phyloP scores from a whole-genome alignment of 2,113 vertebrate species.

The Entelurus aequoreus region DNA sequence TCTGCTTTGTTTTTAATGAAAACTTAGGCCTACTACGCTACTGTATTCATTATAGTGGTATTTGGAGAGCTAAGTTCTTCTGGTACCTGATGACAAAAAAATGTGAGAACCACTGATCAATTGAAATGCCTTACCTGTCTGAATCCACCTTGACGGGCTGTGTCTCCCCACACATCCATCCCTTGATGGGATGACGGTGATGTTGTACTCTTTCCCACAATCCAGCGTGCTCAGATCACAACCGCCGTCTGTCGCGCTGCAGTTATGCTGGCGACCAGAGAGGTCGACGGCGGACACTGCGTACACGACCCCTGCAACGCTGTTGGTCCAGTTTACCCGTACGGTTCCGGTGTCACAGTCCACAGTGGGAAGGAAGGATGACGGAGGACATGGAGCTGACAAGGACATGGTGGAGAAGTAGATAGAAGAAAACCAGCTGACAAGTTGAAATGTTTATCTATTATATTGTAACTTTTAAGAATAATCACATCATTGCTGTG shows the following conservation, averaged over 20 bases:
- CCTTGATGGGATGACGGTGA: conserved; percentile 58
- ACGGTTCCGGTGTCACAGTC: conserved; percentile 53
- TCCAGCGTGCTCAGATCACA: conserved; percentile 53
- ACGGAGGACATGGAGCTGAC: conserved; percentile 68
- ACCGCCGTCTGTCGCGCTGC: conserved; percentile 33
- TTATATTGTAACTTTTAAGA: no score
- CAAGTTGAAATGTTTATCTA: background rate
- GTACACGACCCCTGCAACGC: conserved; percentile 44
- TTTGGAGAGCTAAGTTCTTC: no score
- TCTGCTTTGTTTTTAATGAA: no score
- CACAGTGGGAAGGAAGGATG: conserved; percentile 27
- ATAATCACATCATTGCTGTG: no score
- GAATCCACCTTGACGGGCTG: conserved; percentile 41
- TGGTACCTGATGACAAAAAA: no score
- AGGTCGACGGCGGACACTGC: conserved; percentile 24
- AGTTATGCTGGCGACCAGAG: conserved; percentile 29
- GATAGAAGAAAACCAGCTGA: background rate
- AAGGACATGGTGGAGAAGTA: conserved; percentile 1
- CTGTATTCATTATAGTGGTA: no score
- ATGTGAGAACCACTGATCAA: no score
- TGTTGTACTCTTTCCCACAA: conserved; percentile 63
- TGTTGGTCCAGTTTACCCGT: conserved; percentile 58
- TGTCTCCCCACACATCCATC: conserved; percentile 55
- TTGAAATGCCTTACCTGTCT: conserved; percentile 50
- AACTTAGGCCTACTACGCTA: no score